phyloP scores from a whole-genome alignment of 2,797 vertebrate species.

The Onychomys leucogaster region DNA sequence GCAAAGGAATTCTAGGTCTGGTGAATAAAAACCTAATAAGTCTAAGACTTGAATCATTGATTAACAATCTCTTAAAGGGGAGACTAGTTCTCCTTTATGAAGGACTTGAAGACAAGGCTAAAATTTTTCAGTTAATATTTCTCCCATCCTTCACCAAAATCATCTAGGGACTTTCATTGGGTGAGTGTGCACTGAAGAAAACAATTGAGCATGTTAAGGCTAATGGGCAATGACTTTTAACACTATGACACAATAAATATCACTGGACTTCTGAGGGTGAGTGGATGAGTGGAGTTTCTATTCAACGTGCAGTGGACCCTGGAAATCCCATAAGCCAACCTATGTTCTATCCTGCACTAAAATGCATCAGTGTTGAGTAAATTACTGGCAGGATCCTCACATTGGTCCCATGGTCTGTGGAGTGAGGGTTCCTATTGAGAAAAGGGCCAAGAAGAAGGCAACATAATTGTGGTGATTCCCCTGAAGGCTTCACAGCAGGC shows the following conservation, averaged over 20 bases:
- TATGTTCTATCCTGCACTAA: background rate
- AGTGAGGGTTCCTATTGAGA: background rate
- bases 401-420: background rate
- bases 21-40: background rate
- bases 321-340: background rate
- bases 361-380: background rate
- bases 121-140: background rate
- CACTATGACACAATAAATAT: background rate
- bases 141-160: background rate
- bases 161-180: background rate
- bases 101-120: background rate
- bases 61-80: background rate
- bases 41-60: background rate
- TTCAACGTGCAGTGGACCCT: background rate
- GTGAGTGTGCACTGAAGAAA: background rate
- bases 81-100: background rate
- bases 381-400: background rate
- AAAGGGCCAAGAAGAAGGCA: background rate
- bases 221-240: background rate
- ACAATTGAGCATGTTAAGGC: background rate
- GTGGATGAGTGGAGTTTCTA: background rate
- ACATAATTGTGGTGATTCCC: background rate
- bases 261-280: background rate
- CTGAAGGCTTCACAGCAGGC: background rate
- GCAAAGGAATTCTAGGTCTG: background rate